Base-by-base conservation (phyloP, 2,797 vertebrate genomes). In the Cyprinella venusta region DNA sequence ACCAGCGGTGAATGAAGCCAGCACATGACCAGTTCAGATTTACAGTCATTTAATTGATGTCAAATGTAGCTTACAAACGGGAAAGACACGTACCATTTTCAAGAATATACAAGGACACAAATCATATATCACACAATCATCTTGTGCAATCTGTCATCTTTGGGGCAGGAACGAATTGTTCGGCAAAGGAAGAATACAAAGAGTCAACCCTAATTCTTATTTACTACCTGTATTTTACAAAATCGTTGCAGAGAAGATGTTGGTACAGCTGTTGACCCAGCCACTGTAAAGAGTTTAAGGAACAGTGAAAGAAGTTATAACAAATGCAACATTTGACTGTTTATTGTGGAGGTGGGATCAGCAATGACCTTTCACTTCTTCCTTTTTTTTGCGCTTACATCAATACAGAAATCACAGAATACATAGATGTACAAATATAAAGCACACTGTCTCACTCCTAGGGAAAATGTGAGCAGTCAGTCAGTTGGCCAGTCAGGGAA, bases 11-110 rank as follows among this genome's bases (percentile, higher is more conserved):
- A 89, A 87, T 80, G 81, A 76, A 82, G 80, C 84, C 79, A 89
- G 77, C 81, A 91, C 82, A 90, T 87, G 71, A 79, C 61, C 83
- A 69, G 7, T 82, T 92, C 89, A 94, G 94, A 94, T 95, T 96
- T 96, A 96, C 93, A 95, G 91, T 95, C 93, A 95, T 97, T 97
- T 97, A 97, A 97, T 97, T 95, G 94, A 96, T 96, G 95, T 96
- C 95, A 97, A 96, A 96, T 95, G 95, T 96, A 95, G 94, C 96
- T 97, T 97, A 97, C 96, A 97, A 97, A 97, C 93, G 94, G 95
- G 93, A 95, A 96, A 94, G 95, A 96, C 96, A 96, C 92, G 94
- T 95, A 96, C 95, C 95, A 96, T 96, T 96, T 91, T 94, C 95
- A 96, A 96, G 94, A 96, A 96, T 95, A 95, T 96, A 97, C 96